These are phyloP conservation scores for Dendroctonus ponderosae DNA, from an alignment of 1,140 invertebrate genomes.

Conservation along the genomic window DNA sequence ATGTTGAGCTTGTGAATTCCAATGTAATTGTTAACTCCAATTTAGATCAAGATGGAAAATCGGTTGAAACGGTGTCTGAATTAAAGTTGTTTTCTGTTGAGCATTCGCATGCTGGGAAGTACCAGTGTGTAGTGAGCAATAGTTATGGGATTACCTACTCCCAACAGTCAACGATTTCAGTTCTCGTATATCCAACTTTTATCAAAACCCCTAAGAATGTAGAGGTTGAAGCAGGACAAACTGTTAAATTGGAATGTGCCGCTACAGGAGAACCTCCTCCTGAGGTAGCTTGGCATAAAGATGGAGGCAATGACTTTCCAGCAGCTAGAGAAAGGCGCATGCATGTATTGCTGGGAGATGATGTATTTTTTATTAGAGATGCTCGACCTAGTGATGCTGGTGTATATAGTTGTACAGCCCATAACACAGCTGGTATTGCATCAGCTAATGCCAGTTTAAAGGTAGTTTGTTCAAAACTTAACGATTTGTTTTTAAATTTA, in stretches of 20 bases:
- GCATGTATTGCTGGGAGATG: slow-evolving; percentile 88
- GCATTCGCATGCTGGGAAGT: slow-evolving; percentile 77
- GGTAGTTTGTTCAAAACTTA: slow-evolving; percentile 6
- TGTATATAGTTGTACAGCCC: slow-evolving; percentile 90
- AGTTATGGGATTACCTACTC: slow-evolving; percentile 89
- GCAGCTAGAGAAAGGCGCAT: slow-evolving; percentile 90
- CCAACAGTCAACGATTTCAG: slow-evolving; percentile 78
- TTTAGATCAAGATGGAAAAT: slow-evolving; percentile 51
- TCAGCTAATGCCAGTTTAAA: slow-evolving; percentile 71
- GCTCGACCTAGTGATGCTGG: slow-evolving; percentile 86
- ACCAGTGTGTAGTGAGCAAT: slow-evolving; percentile 92
- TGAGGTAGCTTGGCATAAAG: slow-evolving; percentile 87
- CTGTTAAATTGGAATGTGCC: slow-evolving; percentile 87
- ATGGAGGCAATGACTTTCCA: slow-evolving; percentile 92
- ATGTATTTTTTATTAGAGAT: slow-evolving; percentile 89
- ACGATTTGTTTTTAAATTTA: slow-evolving; percentile 48
- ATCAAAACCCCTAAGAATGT: slow-evolving; percentile 82
- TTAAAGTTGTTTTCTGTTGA: slow-evolving; percentile 71
- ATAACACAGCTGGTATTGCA: slow-evolving; percentile 83
- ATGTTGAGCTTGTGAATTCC: slow-evolving; percentile 63
- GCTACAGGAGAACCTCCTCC: slow-evolving; percentile 85
- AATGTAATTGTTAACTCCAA: slow-evolving; percentile 40
- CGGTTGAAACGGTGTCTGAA: slow-evolving; percentile 59
- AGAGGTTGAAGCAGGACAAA: slow-evolving; percentile 78
- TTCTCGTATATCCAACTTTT: slow-evolving; percentile 86